phyloP scores from a whole-genome alignment of 2,797 vertebrate genomes.

The Kryptopterus vitreolus region DNA sequence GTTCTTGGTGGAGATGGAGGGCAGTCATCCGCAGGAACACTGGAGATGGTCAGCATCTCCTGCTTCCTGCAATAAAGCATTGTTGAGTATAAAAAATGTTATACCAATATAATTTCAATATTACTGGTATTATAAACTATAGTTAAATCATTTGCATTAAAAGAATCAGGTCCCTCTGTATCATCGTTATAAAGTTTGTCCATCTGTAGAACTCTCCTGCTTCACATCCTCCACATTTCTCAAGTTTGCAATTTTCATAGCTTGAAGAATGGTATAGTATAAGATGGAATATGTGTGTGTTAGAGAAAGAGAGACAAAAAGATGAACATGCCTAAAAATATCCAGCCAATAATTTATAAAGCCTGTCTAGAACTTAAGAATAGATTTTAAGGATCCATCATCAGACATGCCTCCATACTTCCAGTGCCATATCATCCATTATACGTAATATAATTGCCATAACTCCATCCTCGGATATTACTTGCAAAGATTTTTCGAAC shows the following conservation, averaged over 20 bases:
- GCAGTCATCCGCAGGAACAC: conserved; percentile 72
- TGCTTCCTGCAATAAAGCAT: conserved; percentile 77
- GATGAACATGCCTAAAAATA: conserved; percentile 58
- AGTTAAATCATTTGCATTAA: neutral
- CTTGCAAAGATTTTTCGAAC: neutral
- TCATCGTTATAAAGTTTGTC: conserved; percentile 43
- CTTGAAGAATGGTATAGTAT: conserved; percentile 14
- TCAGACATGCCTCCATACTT: conserved; percentile 38
- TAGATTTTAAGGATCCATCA: conserved; percentile 55
- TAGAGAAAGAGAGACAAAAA: conserved; percentile 35
- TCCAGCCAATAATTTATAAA: conserved; percentile 53
- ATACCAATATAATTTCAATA: neutral
- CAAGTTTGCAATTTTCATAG: conserved; percentile 16
- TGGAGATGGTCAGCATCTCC: conserved; percentile 78
- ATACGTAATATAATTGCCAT: conserved; percentile 34
- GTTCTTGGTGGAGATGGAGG: conserved; percentile 81
- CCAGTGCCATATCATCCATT: conserved; percentile 46
- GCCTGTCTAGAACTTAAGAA: conserved; percentile 50
- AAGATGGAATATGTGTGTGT: conserved; percentile 25
- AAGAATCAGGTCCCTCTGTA: neutral
- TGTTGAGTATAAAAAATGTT: neutral
- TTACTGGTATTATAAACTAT: neutral
- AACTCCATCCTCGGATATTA: conserved; percentile 9
- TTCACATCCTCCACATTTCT: conserved; percentile 37
- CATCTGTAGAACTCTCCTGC: conserved; percentile 17